These are phyloP conservation scores for Hyperopisus bebe DNA, from an alignment of 2,113 vertebrate species.

Conservation along the genomic window DNA sequence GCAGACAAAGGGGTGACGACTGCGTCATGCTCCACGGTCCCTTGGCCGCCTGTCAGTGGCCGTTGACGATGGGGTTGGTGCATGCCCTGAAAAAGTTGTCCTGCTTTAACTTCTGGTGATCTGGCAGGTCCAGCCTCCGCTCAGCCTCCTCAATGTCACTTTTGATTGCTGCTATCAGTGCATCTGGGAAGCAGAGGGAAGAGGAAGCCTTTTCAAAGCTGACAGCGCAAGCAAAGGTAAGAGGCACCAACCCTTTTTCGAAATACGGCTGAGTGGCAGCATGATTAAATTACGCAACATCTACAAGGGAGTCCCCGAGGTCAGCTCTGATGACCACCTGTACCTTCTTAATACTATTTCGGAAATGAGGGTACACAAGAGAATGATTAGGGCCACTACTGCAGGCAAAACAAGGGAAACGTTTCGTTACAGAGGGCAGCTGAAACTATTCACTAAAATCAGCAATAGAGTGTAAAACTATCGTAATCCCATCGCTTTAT, in stretches of 20 bases:
- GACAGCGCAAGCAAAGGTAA: not conserved
- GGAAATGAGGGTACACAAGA: not conserved
- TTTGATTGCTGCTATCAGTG: slow-evolving; percentile 81
- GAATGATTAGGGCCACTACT: not conserved
- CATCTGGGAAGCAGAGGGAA: slow-evolving; percentile 58
- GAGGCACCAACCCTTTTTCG: not conserved
- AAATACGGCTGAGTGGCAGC: not conserved
- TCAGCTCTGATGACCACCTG: not conserved
- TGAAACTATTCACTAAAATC: not conserved
- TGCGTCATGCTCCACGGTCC: not conserved
- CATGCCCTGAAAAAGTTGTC: slow-evolving; percentile 76
- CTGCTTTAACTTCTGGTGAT: slow-evolving; percentile 76
- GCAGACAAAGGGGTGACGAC: not conserved
- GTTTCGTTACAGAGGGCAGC: not conserved
- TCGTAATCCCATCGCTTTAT: not conserved
- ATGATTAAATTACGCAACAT: not conserved
- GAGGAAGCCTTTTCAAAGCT: not conserved
- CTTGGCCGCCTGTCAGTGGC: slow-evolving; percentile 52
- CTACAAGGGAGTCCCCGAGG: not conserved
- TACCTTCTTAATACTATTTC: not conserved
- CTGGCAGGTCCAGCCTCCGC: slow-evolving; percentile 74
- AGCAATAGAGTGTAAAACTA: not conserved
- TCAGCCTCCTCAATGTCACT: slow-evolving; percentile 86
- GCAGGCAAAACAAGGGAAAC: not conserved
- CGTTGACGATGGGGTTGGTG: slow-evolving; percentile 65